Conservation (phyloP, 2,797 vertebrate genomes). For the Pyrocephalus nanus region DNA sequence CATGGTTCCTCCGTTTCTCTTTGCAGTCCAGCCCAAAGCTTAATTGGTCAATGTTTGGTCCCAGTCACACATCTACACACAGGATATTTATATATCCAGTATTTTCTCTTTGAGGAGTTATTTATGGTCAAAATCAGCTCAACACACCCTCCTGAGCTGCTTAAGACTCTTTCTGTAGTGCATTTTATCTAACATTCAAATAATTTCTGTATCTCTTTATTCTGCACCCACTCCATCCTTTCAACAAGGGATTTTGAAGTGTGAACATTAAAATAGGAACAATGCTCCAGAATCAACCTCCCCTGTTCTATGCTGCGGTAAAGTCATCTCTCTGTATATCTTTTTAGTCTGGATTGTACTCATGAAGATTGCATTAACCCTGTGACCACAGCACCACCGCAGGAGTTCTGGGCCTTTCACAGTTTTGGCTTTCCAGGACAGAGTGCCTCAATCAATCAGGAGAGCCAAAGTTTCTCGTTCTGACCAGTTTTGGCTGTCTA, state of each 20-base stretch:
- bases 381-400: neutral
- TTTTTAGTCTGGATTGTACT: neutral
- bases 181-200: neutral
- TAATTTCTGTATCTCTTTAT: neutral
- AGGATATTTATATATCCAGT: neutral
- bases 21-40: neutral
- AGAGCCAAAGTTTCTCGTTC: neutral
- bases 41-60: neutral
- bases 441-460: neutral
- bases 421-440: neutral
- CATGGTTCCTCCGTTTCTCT: neutral
- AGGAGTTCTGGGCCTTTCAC: neutral
- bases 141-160: neutral
- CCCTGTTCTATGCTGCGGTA: neutral
- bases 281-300: neutral
- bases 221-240: neutral
- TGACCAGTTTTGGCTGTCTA: neutral
- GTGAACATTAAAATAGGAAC: neutral
- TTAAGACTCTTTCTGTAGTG: neutral
- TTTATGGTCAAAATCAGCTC: neutral
- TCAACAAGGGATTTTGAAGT: neutral
- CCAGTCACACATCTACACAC: neutral
- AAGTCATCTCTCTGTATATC: neutral
- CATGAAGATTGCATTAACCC: neutral
- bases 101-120: neutral